Base-by-base conservation (phyloP, 2,888 invertebrate genomes). In the Automeris io region DNA sequence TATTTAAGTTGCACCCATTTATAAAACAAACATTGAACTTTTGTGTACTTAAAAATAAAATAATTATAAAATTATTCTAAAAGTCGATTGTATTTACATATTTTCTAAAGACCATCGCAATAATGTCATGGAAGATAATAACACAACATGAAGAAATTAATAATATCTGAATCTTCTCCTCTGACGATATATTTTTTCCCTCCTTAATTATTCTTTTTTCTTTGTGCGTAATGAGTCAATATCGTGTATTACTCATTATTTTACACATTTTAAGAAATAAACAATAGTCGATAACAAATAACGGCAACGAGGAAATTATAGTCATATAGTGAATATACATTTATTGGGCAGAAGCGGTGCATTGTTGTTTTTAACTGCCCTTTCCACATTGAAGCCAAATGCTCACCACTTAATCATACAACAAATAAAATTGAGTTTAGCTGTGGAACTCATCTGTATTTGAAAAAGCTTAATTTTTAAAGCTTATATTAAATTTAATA, bases 1-100 rank as follows among this genome's bases (percentile, higher is more conserved):
- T 49, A 54, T 49, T 49, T 50, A 46, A 49, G 45, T 36, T 47
- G 51, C 54, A 47, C 49, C 49, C 44, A 54, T 52, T 54, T 47
- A 42, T 42, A 44, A 45, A 41, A 38, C 41, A 43, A 48, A 54
- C 42, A 49, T 26, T 24, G 35, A 42, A 42, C 34, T 29, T 12
- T 34, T 23, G 22, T 34, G 22, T 39, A 25, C n/a, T n/a, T 32
- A 18, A 35, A 39, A 19, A 24, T 22, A 34, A 34, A 33, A 18
- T 35, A 33, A 24, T 24, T 36, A 11, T 23, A 32, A 13, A 36
- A 18, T n/a, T 18, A 19, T 19, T 23, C 18, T 31, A 39, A 39
- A 39, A 21, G 8, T n/a, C 11, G 16, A 32, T 22, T 37, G 23
- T 9, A 16, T 18, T 23, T 31, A 34, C 9, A 18, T 9, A 18